These are phyloP conservation scores for Rachycentron canadum DNA, from an alignment of 2,797 vertebrate genomes.

Conservation along the genomic window DNA sequence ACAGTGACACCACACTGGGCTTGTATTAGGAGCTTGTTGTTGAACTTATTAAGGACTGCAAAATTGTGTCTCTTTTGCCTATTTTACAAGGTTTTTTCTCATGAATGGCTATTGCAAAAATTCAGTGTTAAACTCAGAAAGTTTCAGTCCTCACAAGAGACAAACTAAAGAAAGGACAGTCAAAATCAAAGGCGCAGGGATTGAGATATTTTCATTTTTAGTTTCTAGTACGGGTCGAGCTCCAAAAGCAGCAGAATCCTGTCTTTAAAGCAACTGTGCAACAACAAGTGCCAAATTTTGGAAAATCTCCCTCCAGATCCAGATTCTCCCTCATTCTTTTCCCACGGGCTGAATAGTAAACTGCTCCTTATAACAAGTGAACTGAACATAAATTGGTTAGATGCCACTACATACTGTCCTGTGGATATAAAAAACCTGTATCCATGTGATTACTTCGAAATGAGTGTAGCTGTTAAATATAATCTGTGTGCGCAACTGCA, in stretches of 20 bases:
- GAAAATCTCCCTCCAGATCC: neutral
- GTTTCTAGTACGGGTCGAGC: neutral
- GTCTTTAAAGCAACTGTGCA: neutral
- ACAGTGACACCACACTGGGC: neutral
- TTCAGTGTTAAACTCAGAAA: neutral
- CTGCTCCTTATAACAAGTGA: no score
- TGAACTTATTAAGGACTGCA: neutral
- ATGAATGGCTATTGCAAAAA: neutral
- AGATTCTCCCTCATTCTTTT: neutral
- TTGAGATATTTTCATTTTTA: neutral
- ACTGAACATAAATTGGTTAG: neutral
- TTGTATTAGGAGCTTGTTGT: neutral
- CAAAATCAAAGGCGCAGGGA: neutral
- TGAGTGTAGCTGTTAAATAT: neutral
- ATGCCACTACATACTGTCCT: neutral
- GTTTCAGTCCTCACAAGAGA: neutral
- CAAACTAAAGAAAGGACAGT: neutral
- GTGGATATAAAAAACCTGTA: neutral
- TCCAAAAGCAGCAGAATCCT: neutral
- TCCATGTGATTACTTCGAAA: neutral
- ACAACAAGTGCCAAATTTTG: neutral
- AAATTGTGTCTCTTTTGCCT: neutral
- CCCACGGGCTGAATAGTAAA: no score
- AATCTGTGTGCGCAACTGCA: neutral
- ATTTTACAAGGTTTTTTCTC: neutral